Evolutionary conservation across 2,113 vertebrate genomes (phyloP), one percentile per base, ranked within the genome.

Genomic region (Eulemur rufifrons): DNA sequence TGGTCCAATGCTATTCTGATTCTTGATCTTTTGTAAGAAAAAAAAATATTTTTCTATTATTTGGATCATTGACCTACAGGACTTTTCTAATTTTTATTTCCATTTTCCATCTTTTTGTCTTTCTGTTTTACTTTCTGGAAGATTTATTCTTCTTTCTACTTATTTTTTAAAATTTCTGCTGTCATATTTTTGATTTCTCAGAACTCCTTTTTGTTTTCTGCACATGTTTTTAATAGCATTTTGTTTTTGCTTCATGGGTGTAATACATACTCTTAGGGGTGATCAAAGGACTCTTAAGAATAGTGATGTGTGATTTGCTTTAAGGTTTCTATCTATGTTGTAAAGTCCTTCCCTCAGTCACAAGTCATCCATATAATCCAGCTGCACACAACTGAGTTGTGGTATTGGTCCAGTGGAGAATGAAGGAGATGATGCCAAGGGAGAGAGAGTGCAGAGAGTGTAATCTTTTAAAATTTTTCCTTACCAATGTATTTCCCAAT

Each of bases 51-150:
- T 91, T 95, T 71, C 63, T 52, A 5, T 59, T 83, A 25, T 86
- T 85, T 86, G 61, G 17, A 25, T 47, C 17, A 89, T 86, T 83
- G 13, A 47, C 37, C 27, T 54, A 50, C 11, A 86, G 25, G 14
- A 59, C 11, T 93, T 96, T 50, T 18, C 18, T 54, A 61, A 76
- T 86, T 95, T 86, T 94, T 27, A 61, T 86, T 73, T 45, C 54
- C 71, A n/a, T 76, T 87, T 87, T 82, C 17, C 11, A 32, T 73
- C 9, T 76, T 34, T n/a, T 76, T 80, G 20, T 63, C 64, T 92
- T 97, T 92, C 89, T 78, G 0, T 89, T 86, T 90, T 69, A 63
- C 8, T 89, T 64, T 77, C 52, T 90, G 39, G 39, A 89, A 86
- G 6, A 83, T 76, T 87, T 77, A 34, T 50, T 29, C 18, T 86